Base-by-base conservation (phyloP, 2,113 vertebrate species). In the Tonatia bakeri region DNA sequence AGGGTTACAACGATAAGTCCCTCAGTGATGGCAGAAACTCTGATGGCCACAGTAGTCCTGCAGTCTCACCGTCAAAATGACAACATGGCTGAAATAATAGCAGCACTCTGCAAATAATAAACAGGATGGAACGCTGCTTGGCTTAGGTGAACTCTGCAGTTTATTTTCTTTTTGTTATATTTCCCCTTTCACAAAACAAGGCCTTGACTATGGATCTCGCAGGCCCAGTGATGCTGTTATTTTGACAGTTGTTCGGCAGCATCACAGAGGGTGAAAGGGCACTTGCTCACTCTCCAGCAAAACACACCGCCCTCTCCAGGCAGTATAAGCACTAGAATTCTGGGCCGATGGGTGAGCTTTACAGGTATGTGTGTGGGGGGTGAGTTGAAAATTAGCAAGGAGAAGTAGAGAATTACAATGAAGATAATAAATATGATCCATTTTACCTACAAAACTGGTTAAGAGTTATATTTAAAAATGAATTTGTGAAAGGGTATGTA, bases 231-330 rank as follows among this genome's bases (percentile, higher is more conserved):
- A 40, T 36, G 45, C 33, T 70, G 80, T 50, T 96, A 95, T 92
- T 98, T 97, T 96, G 93, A 95, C 3, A 83, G 16, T 70, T 94
- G 87, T 93, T 75, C 28, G 12, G 26, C 72, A 70, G 76, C 92
- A 87, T 7, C 89, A 87, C 88, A 16, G 31, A 96, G 83, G 93
- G 97, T 92, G 36, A 97, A 95, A 98, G 47, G 17, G 73, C 91
- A 56, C 33, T 90, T 77, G 64, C 82, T 72, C 52, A 13, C 88
- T 91, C 22, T 50, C 69, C 79, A 94, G 94, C 76, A 86, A 90
- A 94, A 91, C 0, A 15, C 26, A 54, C 36, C 5, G 2, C 88
- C 4, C 84, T 87, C 77, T 95, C 33, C 38, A 89, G 15, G 0
- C 81, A 64, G 26, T 0, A 1, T 50, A 95, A 97, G 93, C 33